phyloP scores from a whole-genome alignment of 2,888 invertebrate species.

The Agrotis ipsilon region DNA sequence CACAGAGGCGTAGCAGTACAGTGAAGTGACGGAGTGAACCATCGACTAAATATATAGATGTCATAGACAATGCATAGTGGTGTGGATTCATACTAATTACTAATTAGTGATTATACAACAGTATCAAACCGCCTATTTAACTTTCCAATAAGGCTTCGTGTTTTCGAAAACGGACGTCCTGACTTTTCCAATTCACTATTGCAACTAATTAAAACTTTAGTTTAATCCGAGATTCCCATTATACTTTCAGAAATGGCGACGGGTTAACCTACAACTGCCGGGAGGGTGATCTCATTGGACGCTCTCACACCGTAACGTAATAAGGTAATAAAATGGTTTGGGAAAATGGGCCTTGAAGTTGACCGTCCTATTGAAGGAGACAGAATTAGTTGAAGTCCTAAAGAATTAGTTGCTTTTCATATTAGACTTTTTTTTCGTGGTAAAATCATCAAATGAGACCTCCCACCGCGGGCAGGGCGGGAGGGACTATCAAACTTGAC shows the following conservation, averaged over 20 bases:
- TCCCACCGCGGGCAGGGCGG: too few species aligned
- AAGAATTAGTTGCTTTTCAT: not conserved
- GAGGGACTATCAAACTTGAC: too few species aligned
- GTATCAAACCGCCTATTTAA: slow-evolving; percentile 71
- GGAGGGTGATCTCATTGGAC: slow-evolving; percentile 68
- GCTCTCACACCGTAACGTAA: slow-evolving; percentile 68
- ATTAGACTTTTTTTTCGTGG: too few species aligned
- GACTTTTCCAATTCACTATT: slow-evolving; percentile 86
- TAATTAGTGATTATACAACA: too few species aligned
- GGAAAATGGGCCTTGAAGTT: not conserved
- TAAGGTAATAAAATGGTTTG: not conserved
- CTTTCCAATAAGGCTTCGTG: slow-evolving; percentile 78
- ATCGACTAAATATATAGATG: too few species aligned
- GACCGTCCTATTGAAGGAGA: not conserved
- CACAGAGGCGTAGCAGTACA: too few species aligned
- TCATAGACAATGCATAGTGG: too few species aligned
- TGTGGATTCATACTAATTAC: too few species aligned
- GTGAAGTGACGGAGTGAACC: too few species aligned
- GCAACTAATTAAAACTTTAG: slow-evolving; percentile 90
- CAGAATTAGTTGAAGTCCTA: not conserved
- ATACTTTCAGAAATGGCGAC: slow-evolving; percentile 86
- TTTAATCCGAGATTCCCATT: slow-evolving; percentile 88
- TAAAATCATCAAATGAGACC: too few species aligned
- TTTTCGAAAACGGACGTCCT: slow-evolving; percentile 74
- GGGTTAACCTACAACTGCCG: slow-evolving; percentile 77